phyloP scores from a whole-genome alignment of 2,888 invertebrate species.

The Sinopyrophorus schimmeli region DNA sequence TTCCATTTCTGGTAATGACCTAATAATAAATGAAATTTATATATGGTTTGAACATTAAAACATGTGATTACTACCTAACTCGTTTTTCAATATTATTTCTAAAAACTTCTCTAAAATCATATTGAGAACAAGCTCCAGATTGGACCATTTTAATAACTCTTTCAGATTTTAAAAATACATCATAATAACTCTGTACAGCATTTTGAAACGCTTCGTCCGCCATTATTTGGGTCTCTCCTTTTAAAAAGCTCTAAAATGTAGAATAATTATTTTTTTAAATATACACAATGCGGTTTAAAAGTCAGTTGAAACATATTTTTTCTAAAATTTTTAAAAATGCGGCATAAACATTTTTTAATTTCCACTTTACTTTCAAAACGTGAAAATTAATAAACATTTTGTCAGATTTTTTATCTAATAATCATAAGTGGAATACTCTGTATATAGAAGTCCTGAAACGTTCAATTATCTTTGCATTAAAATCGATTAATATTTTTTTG shows the following conservation, averaged over 20 bases:
- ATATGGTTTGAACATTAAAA: slow-evolving; percentile 10
- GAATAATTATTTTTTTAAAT: slow-evolving; percentile 1
- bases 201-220: slow-evolving; percentile 99
- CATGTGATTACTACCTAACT: slow-evolving; percentile 67
- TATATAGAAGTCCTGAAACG: too few species aligned
- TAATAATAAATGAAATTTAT: slow-evolving; percentile 45
- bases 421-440: too few species aligned
- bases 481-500: too few species aligned
- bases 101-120: slow-evolving; percentile 98
- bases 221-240: slow-evolving; percentile 97
- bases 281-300: too few species aligned
- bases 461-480: too few species aligned
- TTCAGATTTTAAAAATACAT: slow-evolving; percentile 96
- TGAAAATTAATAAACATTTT: too few species aligned
- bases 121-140: slow-evolving; percentile 96
- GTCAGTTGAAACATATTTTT: too few species aligned
- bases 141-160: slow-evolving; percentile 95
- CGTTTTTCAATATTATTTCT: slow-evolving; percentile 98
- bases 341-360: too few species aligned
- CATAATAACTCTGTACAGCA: slow-evolving; percentile 94
- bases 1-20: slow-evolving; percentile 98
- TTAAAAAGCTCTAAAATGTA: slow-evolving; percentile 76
- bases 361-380: too few species aligned
- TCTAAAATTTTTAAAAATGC: too few species aligned
- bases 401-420: too few species aligned